Evolutionary conservation across 2,888 invertebrate genomes (phyloP).

Genomic region (Pollenia amentaria): DNA sequence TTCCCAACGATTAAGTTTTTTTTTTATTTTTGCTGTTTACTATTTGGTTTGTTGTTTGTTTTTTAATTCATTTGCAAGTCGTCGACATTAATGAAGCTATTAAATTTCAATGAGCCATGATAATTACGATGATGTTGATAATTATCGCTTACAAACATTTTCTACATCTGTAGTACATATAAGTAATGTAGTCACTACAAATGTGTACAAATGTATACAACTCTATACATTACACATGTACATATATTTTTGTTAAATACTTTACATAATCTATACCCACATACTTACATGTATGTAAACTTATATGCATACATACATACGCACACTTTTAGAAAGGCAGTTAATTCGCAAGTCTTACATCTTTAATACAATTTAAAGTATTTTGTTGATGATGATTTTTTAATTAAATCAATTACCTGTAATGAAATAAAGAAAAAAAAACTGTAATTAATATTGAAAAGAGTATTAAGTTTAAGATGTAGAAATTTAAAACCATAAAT

Average conservation of each 20-base stretch:
- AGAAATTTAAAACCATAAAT: too few relatives aligned
- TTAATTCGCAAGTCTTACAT: background rate
- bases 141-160: slow-evolving; percentile 50
- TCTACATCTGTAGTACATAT: background rate
- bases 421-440: slow-evolving; percentile 37
- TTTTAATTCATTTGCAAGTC: slow-evolving; percentile 33
- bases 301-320: background rate
- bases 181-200: background rate
- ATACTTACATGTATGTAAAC: background rate
- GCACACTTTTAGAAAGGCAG: background rate
- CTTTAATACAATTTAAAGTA: slow-evolving; percentile 24
- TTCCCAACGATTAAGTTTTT: slow-evolving; percentile 5
- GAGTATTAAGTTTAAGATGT: background rate
- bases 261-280: too few relatives aligned
- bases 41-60: slow-evolving; percentile 23
- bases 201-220: background rate
- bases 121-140: slow-evolving; percentile 51
- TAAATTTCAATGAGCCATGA: slow-evolving; percentile 64
- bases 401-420: slow-evolving; percentile 56
- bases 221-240: slow-evolving; percentile 1
- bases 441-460: background rate
- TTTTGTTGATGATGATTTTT: slow-evolving; percentile 27
- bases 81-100: slow-evolving; percentile 40
- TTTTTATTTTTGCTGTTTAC: background rate
- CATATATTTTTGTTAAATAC: background rate